These are phyloP conservation scores for Gnathonemus echidnorhynchus DNA, from an alignment of 2,113 vertebrate genomes.

Conservation along the genomic window DNA sequence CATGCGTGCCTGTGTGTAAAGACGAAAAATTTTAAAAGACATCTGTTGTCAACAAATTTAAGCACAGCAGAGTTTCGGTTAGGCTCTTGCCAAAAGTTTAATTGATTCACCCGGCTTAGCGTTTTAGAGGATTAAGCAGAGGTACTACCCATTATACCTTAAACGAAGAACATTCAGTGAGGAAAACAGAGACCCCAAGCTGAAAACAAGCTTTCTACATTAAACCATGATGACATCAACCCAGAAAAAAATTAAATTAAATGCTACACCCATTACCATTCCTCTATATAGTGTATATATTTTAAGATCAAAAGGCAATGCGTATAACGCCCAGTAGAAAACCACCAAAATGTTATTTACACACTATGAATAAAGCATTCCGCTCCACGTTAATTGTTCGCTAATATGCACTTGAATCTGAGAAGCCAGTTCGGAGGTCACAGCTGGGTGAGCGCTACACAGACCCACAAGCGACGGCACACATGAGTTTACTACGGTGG, in stretches of 20 bases:
- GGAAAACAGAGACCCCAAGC: not conserved
- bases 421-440: not conserved
- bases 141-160: not conserved
- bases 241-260: conserved; percentile 23
- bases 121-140: not conserved
- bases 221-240: conserved; percentile 15
- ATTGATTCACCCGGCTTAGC: not conserved
- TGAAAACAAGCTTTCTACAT: conserved; percentile 11
- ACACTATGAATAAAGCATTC: not conserved
- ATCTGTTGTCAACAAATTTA: not conserved
- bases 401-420: not conserved
- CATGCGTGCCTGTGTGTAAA: not conserved
- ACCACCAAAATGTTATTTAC: conserved; percentile 3
- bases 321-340: conserved; percentile 37
- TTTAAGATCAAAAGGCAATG: conserved; percentile 60
- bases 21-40: not conserved
- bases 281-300: conserved; percentile 36
- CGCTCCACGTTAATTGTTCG: not conserved
- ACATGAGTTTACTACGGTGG: not conserved
- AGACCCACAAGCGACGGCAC: not conserved
- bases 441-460: not conserved
- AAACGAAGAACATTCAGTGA: not conserved
- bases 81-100: not conserved
- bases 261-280: conserved; percentile 20
- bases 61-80: not conserved